Conservation (phyloP, 2,888 invertebrate species). For the Thereva nobilitata region DNA sequence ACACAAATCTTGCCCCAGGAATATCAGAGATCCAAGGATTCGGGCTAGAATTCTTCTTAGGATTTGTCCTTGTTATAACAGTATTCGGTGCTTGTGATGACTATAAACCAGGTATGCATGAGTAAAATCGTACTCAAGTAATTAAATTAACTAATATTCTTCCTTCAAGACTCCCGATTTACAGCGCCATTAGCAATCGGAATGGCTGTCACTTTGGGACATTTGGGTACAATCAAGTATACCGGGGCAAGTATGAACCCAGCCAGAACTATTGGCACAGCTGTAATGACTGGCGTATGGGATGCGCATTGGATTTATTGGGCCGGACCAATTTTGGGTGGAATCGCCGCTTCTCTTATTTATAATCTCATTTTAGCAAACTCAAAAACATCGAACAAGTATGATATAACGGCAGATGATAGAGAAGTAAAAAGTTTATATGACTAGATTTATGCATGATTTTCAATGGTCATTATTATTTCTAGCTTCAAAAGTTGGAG, state of each 20-base stretch:
- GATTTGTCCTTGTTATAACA: slow-evolving; percentile 83
- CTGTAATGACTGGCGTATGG: slow-evolving; percentile 76
- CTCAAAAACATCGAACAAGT: slow-evolving; percentile 53
- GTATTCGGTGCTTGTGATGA: slow-evolving; percentile 76
- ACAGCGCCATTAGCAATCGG: slow-evolving; percentile 88
- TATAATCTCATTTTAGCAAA: slow-evolving; percentile 63
- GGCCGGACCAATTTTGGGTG: slow-evolving; percentile 85
- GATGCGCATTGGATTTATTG: slow-evolving; percentile 87
- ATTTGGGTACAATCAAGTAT: slow-evolving; percentile 79
- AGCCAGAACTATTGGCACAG: slow-evolving; percentile 85
- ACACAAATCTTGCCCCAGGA: slow-evolving; percentile 66
- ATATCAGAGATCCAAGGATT: slow-evolving; percentile 78
- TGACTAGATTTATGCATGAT: background rate
- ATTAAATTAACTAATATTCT: background rate
- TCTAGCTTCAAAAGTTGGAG: too few species aligned
- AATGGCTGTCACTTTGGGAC: slow-evolving; percentile 81
- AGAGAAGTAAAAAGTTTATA: slow-evolving; percentile 65
- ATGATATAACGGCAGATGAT: slow-evolving; percentile 62
- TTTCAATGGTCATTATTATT: too few species aligned
- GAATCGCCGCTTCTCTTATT: slow-evolving; percentile 74
- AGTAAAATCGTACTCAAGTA: background rate
- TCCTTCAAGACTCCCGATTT: slow-evolving; percentile 69
- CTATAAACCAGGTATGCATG: slow-evolving; percentile 52
- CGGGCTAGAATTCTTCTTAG: slow-evolving; percentile 88
- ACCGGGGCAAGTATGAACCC: slow-evolving; percentile 94